Base-by-base conservation (phyloP, 2,113 vertebrate species). In the Larimichthys crocea region DNA sequence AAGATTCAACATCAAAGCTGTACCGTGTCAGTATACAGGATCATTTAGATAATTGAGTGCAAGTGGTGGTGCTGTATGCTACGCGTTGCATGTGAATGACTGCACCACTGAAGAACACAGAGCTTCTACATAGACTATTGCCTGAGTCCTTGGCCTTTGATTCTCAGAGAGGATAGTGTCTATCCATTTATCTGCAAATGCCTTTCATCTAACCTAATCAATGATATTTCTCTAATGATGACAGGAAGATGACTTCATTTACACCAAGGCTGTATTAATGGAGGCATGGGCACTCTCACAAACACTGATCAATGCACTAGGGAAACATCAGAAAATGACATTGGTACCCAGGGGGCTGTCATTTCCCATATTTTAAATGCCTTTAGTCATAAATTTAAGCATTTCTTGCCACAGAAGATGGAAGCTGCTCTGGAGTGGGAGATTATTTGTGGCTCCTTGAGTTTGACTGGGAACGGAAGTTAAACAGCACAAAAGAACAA, bases 301-400 rank as follows among this genome's bases (percentile, higher is more conserved):
- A 84, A 82, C 53, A 79, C 68, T 62, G 70, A 93, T 94, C 92
- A 85, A 90, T 94, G 90, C 66, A 10, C 31, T 76, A 56, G 61
- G 82, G 68, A 91, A 81, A 65, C 49, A 46, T 83, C 74, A 67
- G 76, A 83, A 86, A 86, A 85, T 52, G 14, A 84, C 64, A 79
- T 79, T 70, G 61, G 69, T 76, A 57, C 65, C 24, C 22, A 4
- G 24, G 15, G 26, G 40, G 79, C 62, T 26, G 52, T 67, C 46
- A n/a, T 59, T 65, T 73, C 44, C 55, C 59, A n/a, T 59, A 4
- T 75, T 82, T 67, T 40, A 31, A 59, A 42, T 29, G 17, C 10
- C n/a, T 84, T 40, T 46, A 68, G 42, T 76, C 26, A 59, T 67
- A 44, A 55, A 56, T 67, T 66, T 44, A 49, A 66, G 46, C 10